Base-by-base conservation (phyloP, 2,797 vertebrate genomes). In the Epinephelus malabaricus region DNA sequence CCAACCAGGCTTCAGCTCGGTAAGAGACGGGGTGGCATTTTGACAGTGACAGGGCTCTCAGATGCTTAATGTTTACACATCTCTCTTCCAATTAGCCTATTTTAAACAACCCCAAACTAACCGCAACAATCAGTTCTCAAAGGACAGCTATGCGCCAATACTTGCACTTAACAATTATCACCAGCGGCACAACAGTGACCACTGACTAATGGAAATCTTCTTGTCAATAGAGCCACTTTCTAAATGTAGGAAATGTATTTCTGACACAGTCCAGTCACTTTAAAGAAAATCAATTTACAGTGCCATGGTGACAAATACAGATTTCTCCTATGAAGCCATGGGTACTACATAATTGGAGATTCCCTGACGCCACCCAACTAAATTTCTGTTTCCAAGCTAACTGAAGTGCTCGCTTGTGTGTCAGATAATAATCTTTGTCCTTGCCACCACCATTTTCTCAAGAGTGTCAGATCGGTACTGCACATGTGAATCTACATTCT, bases 51-150 rank as follows among this genome's bases (percentile, higher is more conserved):
- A 55, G 61, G 0, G 25, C 40, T 50, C 49, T 6, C 18, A 21
- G 43, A 67, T n/a, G 51, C n/a, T 25, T 66, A 79, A n/a, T 67
- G 38, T 60, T 79, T 51, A 49, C 62, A 38, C 30, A 70, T 10
- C 56, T 76, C 59, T 70, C 78, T 58, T 67, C 50, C 76, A 83
- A 61, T 86, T 86, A 40, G 40, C 40, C 8, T 40, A 86, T 79
- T 82, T 71, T 40, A 80, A 78, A 78, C 51, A 70, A 45, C 15
- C 56, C 21, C 34, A 74, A 73, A 83, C 64, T 56, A 25, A 76
- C 45, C 17, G 51, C 27, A 49, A 68, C 19, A 46, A 58, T 63
- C 2, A 0, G 81, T 71, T 79, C 78, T 69, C 56, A 54, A 46
- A 73, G 67, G 70, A 70, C 23, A 21, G 27, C 45, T 12, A 18